Base-by-base conservation (phyloP, 2,113 vertebrate genomes). In the Eurypyga helias region DNA sequence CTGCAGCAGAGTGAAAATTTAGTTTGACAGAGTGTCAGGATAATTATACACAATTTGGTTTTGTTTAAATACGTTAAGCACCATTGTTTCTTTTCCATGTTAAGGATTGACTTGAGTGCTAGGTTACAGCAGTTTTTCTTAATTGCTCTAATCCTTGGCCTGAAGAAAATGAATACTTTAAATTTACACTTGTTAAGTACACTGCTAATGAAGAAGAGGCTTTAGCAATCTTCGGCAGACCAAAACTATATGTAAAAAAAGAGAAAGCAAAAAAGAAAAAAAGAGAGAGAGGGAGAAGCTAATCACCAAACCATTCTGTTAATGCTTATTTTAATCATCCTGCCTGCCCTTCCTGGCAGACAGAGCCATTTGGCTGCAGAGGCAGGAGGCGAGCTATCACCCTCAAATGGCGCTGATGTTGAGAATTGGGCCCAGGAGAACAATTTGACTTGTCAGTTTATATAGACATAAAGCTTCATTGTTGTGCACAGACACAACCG, bases 401-500 rank as follows among this genome's bases (percentile, higher is more conserved):
- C 36, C 52, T 95, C 93, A 96, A 97, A 97, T 96, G 96, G 94
- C 94, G 91, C 97, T 97, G 96, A 93, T 94, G 93, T 87, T 96
- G 98, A 96, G 96, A 98, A 98, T 83, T 97, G 96, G 96, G 94
- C 98, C 97, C 98, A 24, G 91, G 98, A 98, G 98, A 86, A 87
- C 96, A 91, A 96, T 98, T 97, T 98, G 96, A 97, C 98, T 97
- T 98, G 98, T 99, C 98, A 98, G 96, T 98, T 98, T 98, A 98
- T 98, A 97, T 97, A 98, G 97, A 98, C 93, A 95, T 97, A 97
- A 97, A 97, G 94, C 97, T 97, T 95, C 95, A 97, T 97, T 97
- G 94, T 94, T 98, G 95, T 97, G 95, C 87, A 95, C 88, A 98
- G 94, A 90, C 83, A 89, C 96, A 84, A 96, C 91, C 96, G 92